A percentile compares a stretch with the other conserved stretches of the same genome.
Evolutionary conservation across 1,140 invertebrate species (phyloP).

Genomic region (Cryptotermes secundus): DNA sequence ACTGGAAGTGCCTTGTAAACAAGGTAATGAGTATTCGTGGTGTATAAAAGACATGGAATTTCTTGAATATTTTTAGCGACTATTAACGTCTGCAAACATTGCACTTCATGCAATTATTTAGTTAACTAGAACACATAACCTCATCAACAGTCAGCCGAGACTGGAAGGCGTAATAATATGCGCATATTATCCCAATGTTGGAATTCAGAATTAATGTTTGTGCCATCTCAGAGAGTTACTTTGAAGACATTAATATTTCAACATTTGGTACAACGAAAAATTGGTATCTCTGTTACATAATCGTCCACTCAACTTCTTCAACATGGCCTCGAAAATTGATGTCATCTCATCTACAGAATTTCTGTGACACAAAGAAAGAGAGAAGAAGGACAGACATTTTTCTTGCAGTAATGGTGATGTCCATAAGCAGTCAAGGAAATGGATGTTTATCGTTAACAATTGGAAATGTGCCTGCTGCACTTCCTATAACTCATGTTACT

Average conservation of each 20-base stretch:
- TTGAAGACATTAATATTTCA: constrained; percentile 10
- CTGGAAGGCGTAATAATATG: no score
- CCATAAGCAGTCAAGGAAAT: constrained; percentile 19
- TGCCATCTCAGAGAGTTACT: neutral
- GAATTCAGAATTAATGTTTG: neutral
- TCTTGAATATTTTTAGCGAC: no score
- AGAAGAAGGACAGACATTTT: neutral
- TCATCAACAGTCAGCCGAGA: no score
- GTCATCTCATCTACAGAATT: neutral
- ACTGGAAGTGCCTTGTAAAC: no score
- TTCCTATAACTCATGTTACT: constrained; percentile 19
- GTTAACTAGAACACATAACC: no score
- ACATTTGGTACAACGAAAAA: constrained; percentile 4
- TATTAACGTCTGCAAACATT: no score
- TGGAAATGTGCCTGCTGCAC: neutral
- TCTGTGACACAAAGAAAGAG: constrained; percentile 13
- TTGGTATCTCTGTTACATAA: neutral
- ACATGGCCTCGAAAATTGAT: constrained; percentile 12
- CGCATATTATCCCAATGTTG: neutral
- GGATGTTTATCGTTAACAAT: constrained; percentile 17
- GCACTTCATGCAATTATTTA: no score
- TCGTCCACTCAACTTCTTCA: neutral
- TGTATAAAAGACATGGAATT: no score
- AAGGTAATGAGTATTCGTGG: no score
- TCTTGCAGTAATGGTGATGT: constrained; percentile 18